Percentiles rank a stretch among this genome's conserved stretches.
Evolutionary conservation across 2,797 vertebrate genomes (phyloP).

Genomic region (Nyctibius grandis): DNA sequence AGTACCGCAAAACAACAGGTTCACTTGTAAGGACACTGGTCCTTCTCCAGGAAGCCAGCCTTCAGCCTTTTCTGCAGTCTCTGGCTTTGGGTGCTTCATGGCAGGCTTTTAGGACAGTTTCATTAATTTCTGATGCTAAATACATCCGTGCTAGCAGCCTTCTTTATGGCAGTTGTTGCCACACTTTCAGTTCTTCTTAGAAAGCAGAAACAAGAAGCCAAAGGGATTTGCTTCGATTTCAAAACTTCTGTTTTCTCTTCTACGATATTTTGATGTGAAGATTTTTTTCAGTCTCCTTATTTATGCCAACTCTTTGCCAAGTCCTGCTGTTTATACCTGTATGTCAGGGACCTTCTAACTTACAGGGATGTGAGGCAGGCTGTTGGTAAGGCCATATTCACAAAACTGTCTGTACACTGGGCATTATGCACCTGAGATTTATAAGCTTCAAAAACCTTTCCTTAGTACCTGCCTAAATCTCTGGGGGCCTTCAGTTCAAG

Average conservation of each 20-base stretch:
- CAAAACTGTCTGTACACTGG: rapidly evolving
- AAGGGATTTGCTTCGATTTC: background rate
- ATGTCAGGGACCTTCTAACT: background rate
- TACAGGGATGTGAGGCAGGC: background rate
- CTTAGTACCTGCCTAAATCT: background rate
- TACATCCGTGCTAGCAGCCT: background rate
- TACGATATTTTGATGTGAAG: background rate
- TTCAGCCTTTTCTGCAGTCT: background rate
- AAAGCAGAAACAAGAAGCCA: background rate
- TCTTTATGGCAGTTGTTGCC: background rate
- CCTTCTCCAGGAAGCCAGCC: background rate
- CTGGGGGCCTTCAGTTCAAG: background rate
- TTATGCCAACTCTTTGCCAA: background rate
- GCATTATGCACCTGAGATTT: background rate
- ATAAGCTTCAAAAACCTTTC: background rate
- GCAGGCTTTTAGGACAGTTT: background rate
- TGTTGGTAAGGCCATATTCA: background rate
- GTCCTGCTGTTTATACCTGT: background rate
- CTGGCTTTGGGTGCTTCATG: background rate
- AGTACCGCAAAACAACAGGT: background rate
- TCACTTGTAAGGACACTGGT: background rate
- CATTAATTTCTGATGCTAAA: background rate
- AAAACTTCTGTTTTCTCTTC: background rate
- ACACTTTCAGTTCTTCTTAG: constrained; percentile 5
- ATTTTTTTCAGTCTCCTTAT: background rate